phyloP scores from a whole-genome alignment of 2,113 vertebrate species.

The Arizona elegans region DNA sequence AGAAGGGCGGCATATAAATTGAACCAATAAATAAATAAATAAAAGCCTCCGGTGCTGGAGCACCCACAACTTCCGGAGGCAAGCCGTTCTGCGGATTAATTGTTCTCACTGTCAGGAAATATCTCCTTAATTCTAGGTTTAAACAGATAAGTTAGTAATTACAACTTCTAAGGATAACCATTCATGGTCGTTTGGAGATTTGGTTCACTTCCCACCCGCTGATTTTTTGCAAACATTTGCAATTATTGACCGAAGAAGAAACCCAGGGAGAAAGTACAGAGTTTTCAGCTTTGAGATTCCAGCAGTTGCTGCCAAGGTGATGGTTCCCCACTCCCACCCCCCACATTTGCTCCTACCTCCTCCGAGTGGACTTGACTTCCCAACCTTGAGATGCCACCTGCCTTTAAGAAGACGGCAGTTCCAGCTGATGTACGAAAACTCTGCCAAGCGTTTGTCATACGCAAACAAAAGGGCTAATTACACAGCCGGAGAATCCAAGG shows the following conservation, averaged over 20 bases:
- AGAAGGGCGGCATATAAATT: too few relatives aligned
- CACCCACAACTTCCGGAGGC: background rate
- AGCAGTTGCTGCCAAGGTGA: background rate
- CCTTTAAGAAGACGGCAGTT: background rate
- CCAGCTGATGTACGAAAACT: background rate
- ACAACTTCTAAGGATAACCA: background rate
- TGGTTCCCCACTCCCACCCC: background rate
- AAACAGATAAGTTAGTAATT: background rate
- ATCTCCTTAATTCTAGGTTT: background rate
- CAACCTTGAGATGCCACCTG: background rate
- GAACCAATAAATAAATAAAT: too few relatives aligned
- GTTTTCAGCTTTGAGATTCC: background rate
- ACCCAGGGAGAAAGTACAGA: background rate
- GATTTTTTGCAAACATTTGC: background rate
- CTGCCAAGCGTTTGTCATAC: background rate
- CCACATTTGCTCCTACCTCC: background rate
- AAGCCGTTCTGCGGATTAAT: background rate
- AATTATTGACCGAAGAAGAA: background rate
- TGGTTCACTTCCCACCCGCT: background rate
- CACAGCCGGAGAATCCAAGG: background rate
- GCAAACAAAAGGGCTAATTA: background rate
- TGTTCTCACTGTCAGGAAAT: background rate
- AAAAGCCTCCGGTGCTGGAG: background rate
- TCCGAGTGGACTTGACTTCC: background rate
- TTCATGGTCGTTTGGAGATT: background rate